Evolutionary conservation across 2,797 vertebrate genomes (phyloP).

Genomic region (Microchirus variegatus): DNA sequence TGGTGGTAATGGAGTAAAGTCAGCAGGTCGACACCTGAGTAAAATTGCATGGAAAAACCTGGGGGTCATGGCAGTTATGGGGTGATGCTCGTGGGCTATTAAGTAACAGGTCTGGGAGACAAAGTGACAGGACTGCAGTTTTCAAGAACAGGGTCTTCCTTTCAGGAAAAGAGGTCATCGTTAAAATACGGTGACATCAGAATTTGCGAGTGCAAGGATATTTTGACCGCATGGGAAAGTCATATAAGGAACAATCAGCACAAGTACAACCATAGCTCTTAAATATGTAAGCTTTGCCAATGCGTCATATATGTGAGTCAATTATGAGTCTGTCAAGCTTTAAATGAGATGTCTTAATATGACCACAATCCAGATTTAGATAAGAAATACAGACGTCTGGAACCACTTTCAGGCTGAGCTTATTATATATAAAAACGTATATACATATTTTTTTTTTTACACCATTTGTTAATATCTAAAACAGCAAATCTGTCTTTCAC

Average conservation of each 20-base stretch:
- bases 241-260: too few species aligned
- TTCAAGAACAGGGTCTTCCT: not conserved
- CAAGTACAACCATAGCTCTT: not conserved
- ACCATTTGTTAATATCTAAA: not conserved
- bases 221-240: too few species aligned
- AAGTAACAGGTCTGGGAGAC: not conserved
- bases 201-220: too few species aligned
- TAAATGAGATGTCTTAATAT: constrained; percentile 4
- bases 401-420: not conserved
- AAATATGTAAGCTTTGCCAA: not conserved
- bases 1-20: not conserved
- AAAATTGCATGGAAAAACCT: not conserved
- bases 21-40: not conserved
- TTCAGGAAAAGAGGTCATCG: not conserved
- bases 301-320: not conserved
- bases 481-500: not conserved
- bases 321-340: not conserved
- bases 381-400: not conserved
- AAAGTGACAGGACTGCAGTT: not conserved
- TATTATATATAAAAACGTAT: not conserved
- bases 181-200: not conserved
- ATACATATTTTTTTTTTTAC: too few species aligned
- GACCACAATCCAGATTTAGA: not conserved
- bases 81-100: not conserved
- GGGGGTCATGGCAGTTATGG: not conserved